These are phyloP conservation scores for Sisyra terminalis DNA, from an alignment of 2,888 invertebrate species.

Conservation along the genomic window DNA sequence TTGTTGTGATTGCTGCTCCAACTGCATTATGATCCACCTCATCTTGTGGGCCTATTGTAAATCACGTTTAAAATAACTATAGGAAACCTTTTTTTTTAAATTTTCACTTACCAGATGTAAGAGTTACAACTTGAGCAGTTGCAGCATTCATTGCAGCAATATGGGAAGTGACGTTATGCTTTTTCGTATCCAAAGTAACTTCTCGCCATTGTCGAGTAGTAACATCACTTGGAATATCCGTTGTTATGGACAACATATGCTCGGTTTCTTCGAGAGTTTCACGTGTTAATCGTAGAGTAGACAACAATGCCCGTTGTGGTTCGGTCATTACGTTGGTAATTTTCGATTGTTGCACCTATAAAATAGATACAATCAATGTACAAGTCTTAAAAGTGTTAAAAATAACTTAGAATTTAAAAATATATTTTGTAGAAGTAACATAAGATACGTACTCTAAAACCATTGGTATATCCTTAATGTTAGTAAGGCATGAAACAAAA, in stretches of 20 bases:
- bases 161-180: constrained; percentile 91
- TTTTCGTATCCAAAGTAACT: constrained; percentile 82
- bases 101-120: constrained; percentile 47
- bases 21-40: constrained; percentile 93
- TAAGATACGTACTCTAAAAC: constrained; percentile 21
- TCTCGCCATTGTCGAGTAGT: constrained; percentile 89
- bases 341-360: constrained; percentile 63
- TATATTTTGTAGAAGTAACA: too few relatives aligned
- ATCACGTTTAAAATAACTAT: too few relatives aligned
- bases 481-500: constrained; percentile 12
- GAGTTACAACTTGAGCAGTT: constrained; percentile 89
- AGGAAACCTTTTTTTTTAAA: neutral
- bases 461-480: constrained; percentile 15
- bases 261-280: constrained; percentile 79
- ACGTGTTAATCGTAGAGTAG: constrained; percentile 80
- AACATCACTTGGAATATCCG: constrained; percentile 57
- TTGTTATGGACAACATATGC: constrained; percentile 37
- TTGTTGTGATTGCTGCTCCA: constrained; percentile 93
- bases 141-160: constrained; percentile 99
- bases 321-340: constrained; percentile 75
- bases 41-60: constrained; percentile 45
- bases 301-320: constrained; percentile 82
- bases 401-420: too few relatives aligned
- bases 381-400: too few relatives aligned
- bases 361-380: constrained; percentile 5